Base-by-base conservation (phyloP, 2,797 vertebrate genomes). In the Arnoldichthys spilopterus region DNA sequence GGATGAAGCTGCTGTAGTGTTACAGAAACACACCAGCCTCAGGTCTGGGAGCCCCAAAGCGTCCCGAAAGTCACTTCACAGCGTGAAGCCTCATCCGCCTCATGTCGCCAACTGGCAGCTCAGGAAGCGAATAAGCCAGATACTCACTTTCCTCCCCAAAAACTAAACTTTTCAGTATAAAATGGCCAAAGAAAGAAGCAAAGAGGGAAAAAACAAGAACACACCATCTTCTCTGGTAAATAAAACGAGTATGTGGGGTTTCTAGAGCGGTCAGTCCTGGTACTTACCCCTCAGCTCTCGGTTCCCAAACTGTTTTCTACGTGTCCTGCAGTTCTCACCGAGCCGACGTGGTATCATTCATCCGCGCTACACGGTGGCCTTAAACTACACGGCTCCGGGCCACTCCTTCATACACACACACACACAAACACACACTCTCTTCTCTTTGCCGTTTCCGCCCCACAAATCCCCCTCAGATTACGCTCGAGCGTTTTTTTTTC, bases 401-500 rank as follows among this genome's bases (percentile, higher is more conserved):
- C 84, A 81, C 84, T 71, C 84, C 81, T 79, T 76, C 72, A 47
- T 49, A 4, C 70, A 69, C 45, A 66, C 49, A 32, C 30, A 34
- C 51, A 62, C 66, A 63, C 28, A 71, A n/a, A n/a, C n/a, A n/a
- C n/a, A n/a, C n/a, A 43, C 74, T 74, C 20, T 51, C 67, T 70
- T 79, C 59, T 70, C 68, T 47, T 26, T 43, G 11, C 64, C n/a
- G 71, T 75, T 83, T 83, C 84, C 79, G 79, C 79, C 67, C 43
- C 61, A 30, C 43, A 32, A 70, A 72, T 58, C 51, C 61, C 18
- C 62, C 45, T 74, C 80, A 69, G 28, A 77, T 45, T 43, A 72
- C 24, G 20, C 61, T 79, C 20, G 20, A 40, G 24, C 32, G 34
- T 66, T 34, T 15, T 49, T 47, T 3, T 34, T 37, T 37, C n/a